Base-by-base conservation (phyloP, 1,140 invertebrate species). In the Kradibia gibbosae region DNA sequence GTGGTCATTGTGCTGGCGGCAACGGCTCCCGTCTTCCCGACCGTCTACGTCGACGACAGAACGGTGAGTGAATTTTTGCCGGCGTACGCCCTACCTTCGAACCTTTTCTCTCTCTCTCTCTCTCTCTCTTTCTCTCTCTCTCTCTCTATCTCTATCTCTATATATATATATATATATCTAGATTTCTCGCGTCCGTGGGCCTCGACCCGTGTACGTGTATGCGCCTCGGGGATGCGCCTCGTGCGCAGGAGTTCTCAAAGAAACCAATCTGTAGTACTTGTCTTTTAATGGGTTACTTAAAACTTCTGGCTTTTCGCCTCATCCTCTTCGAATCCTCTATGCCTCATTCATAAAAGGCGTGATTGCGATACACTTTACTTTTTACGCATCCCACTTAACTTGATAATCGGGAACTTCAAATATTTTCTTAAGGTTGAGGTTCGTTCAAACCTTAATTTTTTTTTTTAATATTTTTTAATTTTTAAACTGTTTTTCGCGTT, bases 21-120 rank as follows among this genome's bases (percentile, higher is more conserved):
- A 3, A 84, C 83, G 71, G 81, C 83, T 67, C 83, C 83, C 57
- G 53, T 83, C 82, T 57, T 87, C 86, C 57, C 50, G 45, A 80
- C 60, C 11, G 86, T 88, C 42, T 89, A 88, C 77, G 88, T 85
- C 55, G 88, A 89, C 53, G 88, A 89, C 72, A 84, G 80, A 85
- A 86, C 87, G 86, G 88, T 89, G 84, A 89, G 50, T 48, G 8
- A 17, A 48, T 17, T 48, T 10, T 48, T n/a, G n/a, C n/a, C n/a
- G n/a, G n/a, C n/a, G n/a, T n/a, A n/a, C n/a, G n/a, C n/a, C n/a
- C n/a, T n/a, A n/a, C n/a, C n/a, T n/a, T n/a, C n/a, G 45, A 17
- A 10, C 17, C 45, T 7, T 48, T 48, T 48, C 45, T 74, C 22
- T 65, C 62, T 67, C 8, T 34, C 34, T 34, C 22, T n/a, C 55